A percentile compares a stretch with the other conserved stretches of the same genome.
Evolutionary conservation across 2,113 vertebrate genomes (phyloP).

Genomic region (Acinonyx jubatus): DNA sequence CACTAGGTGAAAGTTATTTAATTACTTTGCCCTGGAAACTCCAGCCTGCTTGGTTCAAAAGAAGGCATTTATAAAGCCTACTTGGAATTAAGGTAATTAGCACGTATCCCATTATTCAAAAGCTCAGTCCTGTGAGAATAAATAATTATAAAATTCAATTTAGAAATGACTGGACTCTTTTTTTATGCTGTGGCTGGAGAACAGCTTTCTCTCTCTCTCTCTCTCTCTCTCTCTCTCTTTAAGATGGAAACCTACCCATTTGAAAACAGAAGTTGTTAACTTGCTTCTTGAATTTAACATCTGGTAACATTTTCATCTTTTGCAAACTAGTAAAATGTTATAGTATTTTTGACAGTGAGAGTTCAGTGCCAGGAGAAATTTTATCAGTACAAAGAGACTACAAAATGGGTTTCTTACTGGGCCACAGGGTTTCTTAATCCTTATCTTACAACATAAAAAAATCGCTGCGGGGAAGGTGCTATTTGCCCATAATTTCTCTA

Average conservation of each 20-base stretch:
- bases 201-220: not conserved
- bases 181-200: not conserved
- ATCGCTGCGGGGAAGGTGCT: conserved; percentile 50
- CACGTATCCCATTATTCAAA: conserved; percentile 37
- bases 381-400: conserved; percentile 83
- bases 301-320: conserved; percentile 87
- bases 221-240: not conserved
- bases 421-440: conserved; percentile 73
- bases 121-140: not conserved
- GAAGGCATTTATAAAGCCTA: conserved; percentile 45
- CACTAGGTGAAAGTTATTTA: conserved; percentile 57
- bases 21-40: conserved; percentile 61
- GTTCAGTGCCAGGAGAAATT: conserved; percentile 80
- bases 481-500: conserved; percentile 55
- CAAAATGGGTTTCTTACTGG: conserved; percentile 78
- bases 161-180: conserved; percentile 11
- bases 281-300: conserved; percentile 83
- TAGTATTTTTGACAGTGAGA: conserved; percentile 81
- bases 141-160: conserved; percentile 43
- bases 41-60: conserved; percentile 56
- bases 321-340: conserved; percentile 85
- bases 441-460: conserved; percentile 62
- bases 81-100: conserved; percentile 64
- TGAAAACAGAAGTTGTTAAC: conserved; percentile 79
- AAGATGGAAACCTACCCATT: conserved; percentile 66